These are phyloP conservation scores for Agrypnus murinus DNA, from an alignment of 2,888 invertebrate genomes.

Conservation along the genomic window DNA sequence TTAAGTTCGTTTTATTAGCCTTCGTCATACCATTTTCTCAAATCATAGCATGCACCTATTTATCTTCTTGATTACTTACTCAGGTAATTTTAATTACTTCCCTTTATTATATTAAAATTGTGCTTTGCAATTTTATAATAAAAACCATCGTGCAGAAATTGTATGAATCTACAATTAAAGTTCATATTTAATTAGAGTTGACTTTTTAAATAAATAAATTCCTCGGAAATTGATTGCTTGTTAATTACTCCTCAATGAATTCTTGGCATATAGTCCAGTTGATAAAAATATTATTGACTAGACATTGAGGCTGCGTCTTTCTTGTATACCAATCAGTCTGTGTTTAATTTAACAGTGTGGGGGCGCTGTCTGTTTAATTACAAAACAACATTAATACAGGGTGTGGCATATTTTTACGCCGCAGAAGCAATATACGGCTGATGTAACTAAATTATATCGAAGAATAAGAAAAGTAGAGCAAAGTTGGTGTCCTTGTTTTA, in stretches of 20 bases:
- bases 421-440: constrained; percentile 26
- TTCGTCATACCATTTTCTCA: background rate
- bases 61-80: constrained; percentile 1
- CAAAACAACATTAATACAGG: constrained; percentile 35
- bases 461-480: constrained; percentile 48
- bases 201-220: no score
- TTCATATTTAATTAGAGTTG: no score
- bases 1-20: background rate
- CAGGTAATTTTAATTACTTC: constrained; percentile 17
- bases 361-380: constrained; percentile 30
- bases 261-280: no score
- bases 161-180: no score
- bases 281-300: background rate
- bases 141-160: no score
- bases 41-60: no score
- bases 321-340: constrained; percentile 11
- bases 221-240: no score
- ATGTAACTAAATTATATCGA: constrained; percentile 47
- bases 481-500: constrained; percentile 52
- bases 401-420: constrained; percentile 33
- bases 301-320: constrained; percentile 14
- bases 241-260: no score
- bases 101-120: background rate
- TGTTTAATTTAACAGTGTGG: constrained; percentile 1
- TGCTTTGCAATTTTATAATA: constrained; percentile 1